Evolutionary conservation across 2,797 vertebrate genomes (phyloP).

Genomic region (Gastrophryne carolinensis): DNA sequence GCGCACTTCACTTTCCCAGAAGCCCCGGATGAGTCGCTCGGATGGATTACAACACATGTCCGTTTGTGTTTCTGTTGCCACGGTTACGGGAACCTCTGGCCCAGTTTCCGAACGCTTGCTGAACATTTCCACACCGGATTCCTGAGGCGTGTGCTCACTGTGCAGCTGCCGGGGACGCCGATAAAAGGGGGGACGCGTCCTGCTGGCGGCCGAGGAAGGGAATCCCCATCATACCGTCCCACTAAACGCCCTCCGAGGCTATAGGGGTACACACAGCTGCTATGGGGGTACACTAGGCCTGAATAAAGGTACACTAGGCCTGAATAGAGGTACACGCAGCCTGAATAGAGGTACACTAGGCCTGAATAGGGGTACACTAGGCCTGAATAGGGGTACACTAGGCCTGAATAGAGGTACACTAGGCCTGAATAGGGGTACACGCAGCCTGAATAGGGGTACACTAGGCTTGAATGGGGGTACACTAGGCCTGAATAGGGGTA

Average conservation of each 20-base stretch:
- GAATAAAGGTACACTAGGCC: no score
- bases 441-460: no score
- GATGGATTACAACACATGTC: constrained; percentile 23
- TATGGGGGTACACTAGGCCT: no score
- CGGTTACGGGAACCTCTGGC: constrained; percentile 2
- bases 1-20: constrained; percentile 27
- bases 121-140: constrained; percentile 42
- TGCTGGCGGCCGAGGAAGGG: constrained; percentile 6
- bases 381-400: no score
- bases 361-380: no score
- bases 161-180: constrained; percentile 14
- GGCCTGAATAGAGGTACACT: no score
- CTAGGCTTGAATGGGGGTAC: no score
- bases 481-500: no score
- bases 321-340: no score
- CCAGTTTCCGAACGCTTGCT: constrained; percentile 32
- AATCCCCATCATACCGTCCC: constrained; percentile 22
- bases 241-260: not conserved
- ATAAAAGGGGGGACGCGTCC: not conserved
- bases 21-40: not conserved
- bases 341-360: no score
- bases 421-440: no score
- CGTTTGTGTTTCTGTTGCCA: constrained; percentile 23
- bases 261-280: no score
- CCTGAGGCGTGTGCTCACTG: constrained; percentile 26